Evolutionary conservation across 2,888 invertebrate genomes (phyloP).

Genomic region (Lasioglossum morio): DNA sequence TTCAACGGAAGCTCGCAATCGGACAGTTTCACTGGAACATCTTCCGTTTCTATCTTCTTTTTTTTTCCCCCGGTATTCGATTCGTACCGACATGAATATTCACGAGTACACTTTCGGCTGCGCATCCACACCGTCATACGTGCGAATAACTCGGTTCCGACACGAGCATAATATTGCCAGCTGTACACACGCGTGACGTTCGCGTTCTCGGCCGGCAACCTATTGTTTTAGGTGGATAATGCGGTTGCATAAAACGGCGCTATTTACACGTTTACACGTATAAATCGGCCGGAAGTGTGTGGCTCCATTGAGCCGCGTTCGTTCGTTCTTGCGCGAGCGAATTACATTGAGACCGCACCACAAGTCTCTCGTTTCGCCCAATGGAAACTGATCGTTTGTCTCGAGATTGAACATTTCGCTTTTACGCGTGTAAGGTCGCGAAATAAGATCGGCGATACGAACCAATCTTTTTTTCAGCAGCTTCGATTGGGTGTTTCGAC

Average conservation of each 20-base stretch:
- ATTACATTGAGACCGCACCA: background rate
- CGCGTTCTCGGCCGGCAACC: background rate
- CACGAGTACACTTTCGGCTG: background rate
- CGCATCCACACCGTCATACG: background rate
- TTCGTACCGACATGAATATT: constrained; percentile 23
- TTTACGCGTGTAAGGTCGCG: background rate
- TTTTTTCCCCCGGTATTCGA: background rate
- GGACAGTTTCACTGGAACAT: background rate
- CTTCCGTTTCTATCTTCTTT: background rate
- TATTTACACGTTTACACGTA: constrained; percentile 41
- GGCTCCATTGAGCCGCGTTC: background rate
- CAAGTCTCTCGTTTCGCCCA: background rate
- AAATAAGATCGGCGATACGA: background rate
- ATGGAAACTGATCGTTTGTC: background rate
- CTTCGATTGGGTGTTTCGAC: too few species aligned
- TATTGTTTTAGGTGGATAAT: constrained; percentile 35
- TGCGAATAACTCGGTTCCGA: background rate
- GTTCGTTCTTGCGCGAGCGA: constrained; percentile 9
- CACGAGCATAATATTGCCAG: background rate
- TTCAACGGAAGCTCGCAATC: background rate
- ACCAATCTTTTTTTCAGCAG: too few species aligned
- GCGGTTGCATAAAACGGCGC: background rate
- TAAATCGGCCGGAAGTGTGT: constrained; percentile 26
- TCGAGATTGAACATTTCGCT: background rate
- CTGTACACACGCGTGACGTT: background rate